Evolutionary conservation across 2,888 invertebrate species (phyloP).

Genomic region (Erpobdella octoculata): DNA sequence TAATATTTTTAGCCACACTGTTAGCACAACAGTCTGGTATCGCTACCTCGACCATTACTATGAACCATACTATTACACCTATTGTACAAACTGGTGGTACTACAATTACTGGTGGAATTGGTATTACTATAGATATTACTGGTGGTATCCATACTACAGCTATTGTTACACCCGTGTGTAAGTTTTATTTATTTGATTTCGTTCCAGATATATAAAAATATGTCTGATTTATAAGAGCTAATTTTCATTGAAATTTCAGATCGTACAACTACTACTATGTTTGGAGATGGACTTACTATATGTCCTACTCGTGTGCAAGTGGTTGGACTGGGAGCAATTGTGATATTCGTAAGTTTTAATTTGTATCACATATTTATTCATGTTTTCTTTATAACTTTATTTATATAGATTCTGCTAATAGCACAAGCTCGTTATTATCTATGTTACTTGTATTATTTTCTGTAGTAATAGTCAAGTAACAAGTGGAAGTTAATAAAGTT

Average conservation of each 20-base stretch:
- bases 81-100: not conserved
- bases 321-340: not conserved
- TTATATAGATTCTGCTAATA: too few relatives aligned
- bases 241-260: not conserved
- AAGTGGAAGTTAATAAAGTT: too few relatives aligned
- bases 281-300: not conserved
- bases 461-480: too few relatives aligned
- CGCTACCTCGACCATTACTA: not conserved
- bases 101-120: slow-evolving; percentile 1
- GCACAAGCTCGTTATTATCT: too few relatives aligned
- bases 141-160: not conserved
- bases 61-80: not conserved
- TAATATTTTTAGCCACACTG: too few relatives aligned
- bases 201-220: not conserved
- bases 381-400: too few relatives aligned
- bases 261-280: not conserved
- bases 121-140: not conserved
- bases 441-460: too few relatives aligned
- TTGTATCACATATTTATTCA: too few relatives aligned
- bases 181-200: not conserved
- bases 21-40: not conserved
- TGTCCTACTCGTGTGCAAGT: not conserved
- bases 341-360: not conserved
- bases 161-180: not conserved
- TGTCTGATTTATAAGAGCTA: not conserved